Evolutionary conservation across 1,140 invertebrate species (phyloP), one percentile per base, ranked within the genome.

Genomic region (Steinernema khuongi): DNA sequence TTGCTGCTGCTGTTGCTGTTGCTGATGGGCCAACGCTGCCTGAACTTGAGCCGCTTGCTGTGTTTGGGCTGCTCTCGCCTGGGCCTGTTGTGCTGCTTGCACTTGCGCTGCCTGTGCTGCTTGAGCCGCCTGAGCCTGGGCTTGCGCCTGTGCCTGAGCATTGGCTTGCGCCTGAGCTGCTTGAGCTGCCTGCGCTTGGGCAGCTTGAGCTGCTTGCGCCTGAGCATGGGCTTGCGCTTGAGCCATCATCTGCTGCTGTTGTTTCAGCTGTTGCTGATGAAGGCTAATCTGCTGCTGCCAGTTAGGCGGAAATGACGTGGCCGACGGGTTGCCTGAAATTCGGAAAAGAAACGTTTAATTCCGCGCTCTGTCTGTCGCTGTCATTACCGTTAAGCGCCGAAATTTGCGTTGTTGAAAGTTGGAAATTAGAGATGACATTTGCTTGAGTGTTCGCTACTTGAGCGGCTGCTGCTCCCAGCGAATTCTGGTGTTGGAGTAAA

Each of bases 311-410:
- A 60, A 60, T 26, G 50, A n/a, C 50, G 50, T 60, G 14, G 14
- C 50, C 19, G 50, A 11, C 19, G 14, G 50, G 50, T 26, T 60
- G 14, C 50, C 50, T 60, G 50, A 60, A 60, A 60, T 60, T 60
- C 26, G 7, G 26, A 26, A 4, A n/a, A n/a, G 36, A 11, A 11
- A 41, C 36, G 36, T n/a, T 11, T 41, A n/a, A 17, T 22, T n/a
- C 50, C 22, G 4, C 26, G 4, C 22, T 14, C 26, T 22, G 50
- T 22, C 22, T 60, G 4, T 60, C 22, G 4, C 19, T 60, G 14
- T 22, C 7, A 60, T 60, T 60, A 60, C 50, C 50, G 50, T 60
- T 60, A 60, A 60, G 50, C 26, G 50, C 50, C 50, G 50, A 60
- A 60, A 60, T 60, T 60, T 60, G 50, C 26, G 50, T 60, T 14